Base-by-base conservation (phyloP, 2,888 invertebrate genomes). In the Agrotis ipsilon region DNA sequence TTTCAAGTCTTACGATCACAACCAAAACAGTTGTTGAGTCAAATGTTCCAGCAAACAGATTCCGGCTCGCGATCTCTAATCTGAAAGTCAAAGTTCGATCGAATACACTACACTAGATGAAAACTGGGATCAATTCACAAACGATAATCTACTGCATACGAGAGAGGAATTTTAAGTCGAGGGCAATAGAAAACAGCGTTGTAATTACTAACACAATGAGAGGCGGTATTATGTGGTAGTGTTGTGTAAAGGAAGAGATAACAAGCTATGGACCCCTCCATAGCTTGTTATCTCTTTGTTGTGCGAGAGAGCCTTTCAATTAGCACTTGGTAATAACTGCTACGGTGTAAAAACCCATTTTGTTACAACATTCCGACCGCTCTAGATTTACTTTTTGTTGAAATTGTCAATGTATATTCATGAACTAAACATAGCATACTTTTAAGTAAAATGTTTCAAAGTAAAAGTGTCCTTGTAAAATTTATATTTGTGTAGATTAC, bases 21-120 rank as follows among this genome's bases (percentile, higher is more conserved):
- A 72, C 75, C 57, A 58, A 78, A 75, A 69, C 64, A 65, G 62
- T 61, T 64, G 55, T 69, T 70, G 60, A 45, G 27, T 59, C 49
- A 51, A 68, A 21, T 68, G 46, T 69, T 48, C n/a, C 21, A 66
- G 27, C 66, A 66, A 69, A 58, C 68, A 63, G 69, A 79, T 78
- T 75, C 75, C 43, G 19, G 21, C 11, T 61, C 62, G 27, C 19
- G 45, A 62, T 65, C 49, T 76, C 19, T 78, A 79, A 87, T 85
- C 84, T 84, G 82, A 87, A 83, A 84, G 75, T 84, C 85, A 85
- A 81, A 85, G 78, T 75, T 78, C 19, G 7, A 80, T 80, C 61
- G 62, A 83, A 72, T 60, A 68, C 58, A 79, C 75, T 82, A 45
- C 66, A 77, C 66, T 58, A 54, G 54, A 75, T 62, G 55, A 45